Evolutionary conservation across 2,113 vertebrate genomes (phyloP), one percentile per base, ranked within the genome.

Genomic region (Indicator indicator): DNA sequence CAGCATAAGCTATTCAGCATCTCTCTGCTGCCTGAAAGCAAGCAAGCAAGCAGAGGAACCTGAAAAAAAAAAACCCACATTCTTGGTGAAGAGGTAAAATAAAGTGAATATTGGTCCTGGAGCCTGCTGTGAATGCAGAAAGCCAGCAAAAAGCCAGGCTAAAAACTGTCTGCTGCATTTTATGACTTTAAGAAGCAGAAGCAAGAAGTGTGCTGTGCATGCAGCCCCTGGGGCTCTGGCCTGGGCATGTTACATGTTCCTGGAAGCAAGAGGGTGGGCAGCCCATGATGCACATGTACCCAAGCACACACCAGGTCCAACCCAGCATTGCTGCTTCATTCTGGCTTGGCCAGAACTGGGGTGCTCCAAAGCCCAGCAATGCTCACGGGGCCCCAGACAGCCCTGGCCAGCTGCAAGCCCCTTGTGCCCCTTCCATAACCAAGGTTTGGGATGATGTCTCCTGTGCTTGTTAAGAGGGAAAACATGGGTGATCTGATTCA

Each of bases 191-290:
- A 59, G 85, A 71, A 84, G 24, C 27, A 63, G 63, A 85, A 42
- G 58, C 11, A 50, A 81, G 58, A 50, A 64, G 59, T 0, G 2
- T 6, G 42, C 36, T 27, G 36, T 1, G 2, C 13, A 14, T 4
- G 40, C 83, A 58, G 63, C 30, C 48, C 7, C 28, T 7, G 24
- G n/a, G 38, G 17, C 28, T 30, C 82, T 26, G 46, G 46, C 18
- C 55, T 0, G 1, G n/a, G 38, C 20, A 33, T 0, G 24, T 23
- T 68, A 6, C 2, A 0, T 6, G 13, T 11, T 62, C 33, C 55
- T 50, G 48, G 56, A n/a, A 46, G 15, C 32, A 54, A 2, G 3
- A 5, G 36, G 60, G 9, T 2, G 1, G 54, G 9, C n/a, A 36
- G 76, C 26, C 48, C 63, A 13, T 0, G 4, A 32, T 7, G 14